These are phyloP conservation scores for Coryphaenoides rupestris DNA, from an alignment of 2,113 vertebrate species.

Conservation along the genomic window DNA sequence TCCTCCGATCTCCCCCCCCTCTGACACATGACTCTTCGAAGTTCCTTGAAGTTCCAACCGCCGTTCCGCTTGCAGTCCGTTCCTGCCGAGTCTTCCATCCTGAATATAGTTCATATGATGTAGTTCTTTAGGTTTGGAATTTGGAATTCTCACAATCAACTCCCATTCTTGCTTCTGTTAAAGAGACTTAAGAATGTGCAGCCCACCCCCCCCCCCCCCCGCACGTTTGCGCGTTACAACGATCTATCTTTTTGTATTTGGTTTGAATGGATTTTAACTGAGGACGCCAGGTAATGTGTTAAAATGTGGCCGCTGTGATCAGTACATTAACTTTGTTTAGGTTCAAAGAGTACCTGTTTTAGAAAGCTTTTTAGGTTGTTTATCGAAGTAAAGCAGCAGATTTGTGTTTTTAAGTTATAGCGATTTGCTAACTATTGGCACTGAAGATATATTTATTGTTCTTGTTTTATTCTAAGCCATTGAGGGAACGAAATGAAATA, in stretches of 20 bases:
- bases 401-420: slow-evolving; percentile 49
- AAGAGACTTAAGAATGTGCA: too few species aligned
- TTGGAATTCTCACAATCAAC: too few species aligned
- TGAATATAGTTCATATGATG: too few species aligned
- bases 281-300: slow-evolving; percentile 14
- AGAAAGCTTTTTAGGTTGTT: neutral
- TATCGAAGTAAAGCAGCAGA: slow-evolving; percentile 30
- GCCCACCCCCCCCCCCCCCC: too few species aligned
- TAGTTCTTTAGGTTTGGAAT: too few species aligned
- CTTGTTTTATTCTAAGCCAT: slow-evolving; percentile 20
- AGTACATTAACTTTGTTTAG: slow-evolving; percentile 18
- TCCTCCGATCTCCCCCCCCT: neutral
- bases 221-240: too few species aligned
- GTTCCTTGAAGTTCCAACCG: too few species aligned
- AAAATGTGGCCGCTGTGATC: slow-evolving; percentile 19
- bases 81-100: too few species aligned
- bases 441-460: slow-evolving; percentile 53
- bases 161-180: too few species aligned
- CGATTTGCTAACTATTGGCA: slow-evolving; percentile 27
- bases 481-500: slow-evolving; percentile 23
- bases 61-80: too few species aligned
- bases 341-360: slow-evolving; percentile 40
- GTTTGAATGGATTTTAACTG: slow-evolving; percentile 17
- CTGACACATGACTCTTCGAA: too few species aligned
- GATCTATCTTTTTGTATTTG: too few species aligned